phyloP scores from a whole-genome alignment of 1,140 invertebrate species.

The Caerostris extrusa region DNA sequence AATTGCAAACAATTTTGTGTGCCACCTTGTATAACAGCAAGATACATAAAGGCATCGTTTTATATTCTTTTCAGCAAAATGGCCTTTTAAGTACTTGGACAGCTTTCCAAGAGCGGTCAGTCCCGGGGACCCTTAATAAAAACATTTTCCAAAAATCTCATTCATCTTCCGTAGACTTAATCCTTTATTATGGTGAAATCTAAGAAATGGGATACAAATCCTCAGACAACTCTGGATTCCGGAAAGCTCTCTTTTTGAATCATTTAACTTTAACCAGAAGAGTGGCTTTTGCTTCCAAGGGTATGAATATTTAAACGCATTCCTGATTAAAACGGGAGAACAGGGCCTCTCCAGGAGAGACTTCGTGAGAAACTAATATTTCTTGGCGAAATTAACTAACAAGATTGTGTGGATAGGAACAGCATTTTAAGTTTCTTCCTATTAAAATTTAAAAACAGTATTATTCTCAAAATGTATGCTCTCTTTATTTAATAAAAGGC shows the following conservation, averaged over 20 bases:
- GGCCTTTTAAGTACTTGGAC: not conserved
- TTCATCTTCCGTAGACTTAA: not conserved
- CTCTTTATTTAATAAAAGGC: slow-evolving; percentile 44
- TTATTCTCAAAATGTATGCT: slow-evolving; percentile 33
- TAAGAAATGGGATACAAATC: slow-evolving; percentile 2
- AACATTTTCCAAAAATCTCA: not conserved
- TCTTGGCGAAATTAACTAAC: slow-evolving; percentile 50
- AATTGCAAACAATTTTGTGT: no score
- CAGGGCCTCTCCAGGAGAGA: slow-evolving; percentile 5
- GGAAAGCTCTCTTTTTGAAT: slow-evolving; percentile 26
- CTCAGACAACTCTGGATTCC: not conserved
- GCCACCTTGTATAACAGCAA: no score
- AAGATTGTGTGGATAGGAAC: slow-evolving; percentile 34
- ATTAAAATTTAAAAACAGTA: slow-evolving; percentile 59
- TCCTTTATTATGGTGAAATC: not conserved
- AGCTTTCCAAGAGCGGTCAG: not conserved
- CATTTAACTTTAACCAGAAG: slow-evolving; percentile 51
- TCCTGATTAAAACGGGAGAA: slow-evolving; percentile 42
- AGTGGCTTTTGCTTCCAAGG: not conserved
- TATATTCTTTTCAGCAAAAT: not conserved
- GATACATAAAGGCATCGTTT: no score
- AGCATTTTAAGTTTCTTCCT: slow-evolving; percentile 23
- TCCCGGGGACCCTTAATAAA: not conserved
- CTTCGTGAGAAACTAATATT: slow-evolving; percentile 36
- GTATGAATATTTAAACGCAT: slow-evolving; percentile 60